A percentile compares a stretch with the other conserved stretches of the same genome.
Evolutionary conservation across 92 coral and sea anemone species (phyloP).

Genomic region (Phenganax marumi): DNA sequence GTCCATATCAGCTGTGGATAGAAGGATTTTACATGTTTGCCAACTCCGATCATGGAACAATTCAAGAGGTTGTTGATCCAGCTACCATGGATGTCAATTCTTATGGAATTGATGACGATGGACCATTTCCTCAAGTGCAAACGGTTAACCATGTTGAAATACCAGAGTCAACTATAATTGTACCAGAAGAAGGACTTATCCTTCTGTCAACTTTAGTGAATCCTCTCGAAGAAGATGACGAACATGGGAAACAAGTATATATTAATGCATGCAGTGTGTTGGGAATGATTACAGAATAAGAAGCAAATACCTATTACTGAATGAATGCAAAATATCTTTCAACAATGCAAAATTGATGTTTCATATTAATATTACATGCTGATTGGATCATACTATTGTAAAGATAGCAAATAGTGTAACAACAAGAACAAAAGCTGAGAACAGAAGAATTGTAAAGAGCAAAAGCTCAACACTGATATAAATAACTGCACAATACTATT

Average conservation of each 20-base stretch:
- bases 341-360: no score
- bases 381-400: no score
- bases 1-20: slow-evolving; percentile 23
- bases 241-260: slow-evolving; percentile 17
- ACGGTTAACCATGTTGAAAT: slow-evolving; percentile 49
- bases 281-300: not conserved
- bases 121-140: slow-evolving; percentile 48
- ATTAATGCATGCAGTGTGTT: not conserved
- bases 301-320: not conserved
- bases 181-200: slow-evolving; percentile 42
- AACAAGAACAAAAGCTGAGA: not conserved
- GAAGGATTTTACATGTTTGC: slow-evolving; percentile 36
- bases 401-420: not conserved
- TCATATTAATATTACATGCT: no score
- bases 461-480: no score
- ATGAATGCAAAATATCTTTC: no score
- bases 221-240: slow-evolving; percentile 29
- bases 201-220: slow-evolving; percentile 7
- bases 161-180: slow-evolving; percentile 47
- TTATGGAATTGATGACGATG: slow-evolving; percentile 53
- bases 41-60: slow-evolving; percentile 13
- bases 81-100: slow-evolving; percentile 36
- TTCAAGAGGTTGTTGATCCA: slow-evolving; percentile 26
- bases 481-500: no score
- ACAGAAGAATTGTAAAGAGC: no score